Base-by-base conservation (phyloP, 1,140 invertebrate species). In the Nymphalis io region DNA sequence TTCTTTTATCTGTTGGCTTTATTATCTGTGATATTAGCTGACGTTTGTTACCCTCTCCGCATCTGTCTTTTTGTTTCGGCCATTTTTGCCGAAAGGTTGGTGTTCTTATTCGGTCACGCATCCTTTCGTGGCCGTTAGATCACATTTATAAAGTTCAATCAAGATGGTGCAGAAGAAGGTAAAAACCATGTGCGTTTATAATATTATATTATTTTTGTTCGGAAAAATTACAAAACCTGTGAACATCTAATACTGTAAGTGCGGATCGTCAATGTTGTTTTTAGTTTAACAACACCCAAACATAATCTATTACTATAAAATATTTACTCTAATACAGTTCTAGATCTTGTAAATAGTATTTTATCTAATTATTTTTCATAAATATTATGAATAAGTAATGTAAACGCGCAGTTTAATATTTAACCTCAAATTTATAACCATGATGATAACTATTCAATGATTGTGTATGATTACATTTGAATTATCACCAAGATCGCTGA, bases 161-260 rank as follows among this genome's bases (percentile, higher is more conserved):
- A 92, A 92, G 83, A 92, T 92, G 91, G 91, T 92, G 84, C 91
- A 92, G 84, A 92, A 92, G 91, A 92, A 92, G 91, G 91, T 92
- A 91, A 91, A 90, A 82, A 61, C 81, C 80, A 88, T 87, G 87
- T 89, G 85, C 86, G 87, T 89, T 88, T 79, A 79, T 66, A 80
- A 62, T 74, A 76, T 78, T 76, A 40, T 73, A 76, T 63, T 79
- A 80, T 89, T 89, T 91, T 91, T 85, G 71, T 46, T 61, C 79
- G 67, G 61, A 46, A 75, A 51, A 74, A 73, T 75, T 78, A 81
- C 80, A 68, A 72, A 72, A 75, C 58, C 46, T 73, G 70, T 82
- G 77, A 69, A 80, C 53, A 61, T 12, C 40, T 40, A 55, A 61
- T 63, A 59, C 53, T 62, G 46, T 71, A 60, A 74, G 67, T 69